Percentiles rank a stretch among this genome's conserved stretches.
Conservation (phyloP, 2,113 vertebrate species). For the Sinocyclocheilus rhinocerous region DNA sequence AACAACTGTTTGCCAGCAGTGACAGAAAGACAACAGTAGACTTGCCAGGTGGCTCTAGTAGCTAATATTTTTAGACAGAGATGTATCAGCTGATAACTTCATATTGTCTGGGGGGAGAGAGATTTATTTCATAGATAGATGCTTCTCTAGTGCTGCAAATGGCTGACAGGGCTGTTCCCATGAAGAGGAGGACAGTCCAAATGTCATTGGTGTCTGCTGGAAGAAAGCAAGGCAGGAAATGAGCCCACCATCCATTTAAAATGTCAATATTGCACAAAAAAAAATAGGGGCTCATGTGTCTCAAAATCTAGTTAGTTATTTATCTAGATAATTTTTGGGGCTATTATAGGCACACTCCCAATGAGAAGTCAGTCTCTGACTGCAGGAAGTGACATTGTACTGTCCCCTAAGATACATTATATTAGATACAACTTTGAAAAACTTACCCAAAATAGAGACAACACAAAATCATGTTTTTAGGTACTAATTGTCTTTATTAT, state of each 20-base stretch:
- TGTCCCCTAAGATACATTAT: not conserved
- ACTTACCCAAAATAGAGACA: not conserved
- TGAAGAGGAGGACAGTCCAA: conserved; percentile 28
- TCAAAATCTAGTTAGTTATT: not conserved
- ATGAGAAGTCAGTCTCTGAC: not conserved
- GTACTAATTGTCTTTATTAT: not conserved
- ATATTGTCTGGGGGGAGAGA: not conserved
- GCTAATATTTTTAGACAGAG: conserved; percentile 35
- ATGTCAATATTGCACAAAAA: not conserved
- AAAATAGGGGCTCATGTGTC: not conserved
- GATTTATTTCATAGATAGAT: conserved; percentile 37
- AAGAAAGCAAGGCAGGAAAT: not conserved
- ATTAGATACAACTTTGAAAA: not conserved
- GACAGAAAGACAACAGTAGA: conserved; percentile 33
- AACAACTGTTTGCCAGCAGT: conserved; percentile 9
- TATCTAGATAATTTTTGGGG: not conserved
- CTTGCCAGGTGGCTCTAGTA: not conserved
- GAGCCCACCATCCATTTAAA: conserved; percentile 7
- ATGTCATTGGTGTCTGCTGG: not conserved
- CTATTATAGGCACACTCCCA: not conserved
- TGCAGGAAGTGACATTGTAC: no score
- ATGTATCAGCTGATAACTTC: conserved; percentile 44
- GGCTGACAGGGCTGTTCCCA: conserved; percentile 1
- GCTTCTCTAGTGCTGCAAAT: conserved; percentile 14
- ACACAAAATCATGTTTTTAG: not conserved